A percentile compares a stretch with the other conserved stretches of the same genome.
Conservation (phyloP, 2,888 invertebrate species). For the Sarcophaga variegata region DNA sequence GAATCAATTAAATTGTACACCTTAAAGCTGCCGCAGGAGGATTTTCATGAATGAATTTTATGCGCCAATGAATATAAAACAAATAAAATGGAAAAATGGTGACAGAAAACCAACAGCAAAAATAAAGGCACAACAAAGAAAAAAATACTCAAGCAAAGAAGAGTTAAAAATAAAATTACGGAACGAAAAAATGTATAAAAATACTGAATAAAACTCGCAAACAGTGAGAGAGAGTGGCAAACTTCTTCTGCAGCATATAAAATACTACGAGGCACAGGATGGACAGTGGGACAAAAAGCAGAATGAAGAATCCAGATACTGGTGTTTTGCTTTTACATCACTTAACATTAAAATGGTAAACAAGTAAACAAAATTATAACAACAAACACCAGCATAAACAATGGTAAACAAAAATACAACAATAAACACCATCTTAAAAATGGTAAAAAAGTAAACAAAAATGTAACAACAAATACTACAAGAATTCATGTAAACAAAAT, state of each 20-base stretch:
- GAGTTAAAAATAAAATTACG: slow-evolving; percentile 10
- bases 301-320: too few relatives aligned
- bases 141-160: slow-evolving; percentile 8
- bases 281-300: too few relatives aligned
- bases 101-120: slow-evolving; percentile 41
- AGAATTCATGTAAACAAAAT: too few relatives aligned
- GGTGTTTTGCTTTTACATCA: too few relatives aligned
- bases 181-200: slow-evolving; percentile 8
- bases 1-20: slow-evolving; percentile 71
- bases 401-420: too few relatives aligned
- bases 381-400: too few relatives aligned
- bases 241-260: slow-evolving; percentile 1
- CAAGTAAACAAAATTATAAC: too few relatives aligned
- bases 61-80: slow-evolving; percentile 70
- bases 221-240: not conserved
- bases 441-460: too few relatives aligned
- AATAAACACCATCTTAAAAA: too few relatives aligned
- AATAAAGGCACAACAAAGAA: slow-evolving; percentile 23
- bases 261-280: not conserved
- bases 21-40: slow-evolving; percentile 67
- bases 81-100: slow-evolving; percentile 68
- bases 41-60: slow-evolving; percentile 71
- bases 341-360: too few relatives aligned
- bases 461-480: too few relatives aligned
- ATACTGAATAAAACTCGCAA: not conserved